Evolutionary conservation across 2,797 vertebrate genomes (phyloP).

Genomic region (Remorina albescens): DNA sequence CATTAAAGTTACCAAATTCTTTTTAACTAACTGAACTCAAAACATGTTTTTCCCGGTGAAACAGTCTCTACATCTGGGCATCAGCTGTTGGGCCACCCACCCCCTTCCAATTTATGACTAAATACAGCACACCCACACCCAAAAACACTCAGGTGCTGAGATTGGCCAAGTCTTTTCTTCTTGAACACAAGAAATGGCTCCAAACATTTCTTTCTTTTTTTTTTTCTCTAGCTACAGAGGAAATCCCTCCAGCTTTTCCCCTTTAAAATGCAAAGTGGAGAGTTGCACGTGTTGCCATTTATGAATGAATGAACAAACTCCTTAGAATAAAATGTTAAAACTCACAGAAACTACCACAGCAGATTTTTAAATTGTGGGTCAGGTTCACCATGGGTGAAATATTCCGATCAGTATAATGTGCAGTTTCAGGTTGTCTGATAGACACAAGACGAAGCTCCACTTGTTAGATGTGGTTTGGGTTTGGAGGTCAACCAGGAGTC

Average conservation of each 20-base stretch:
- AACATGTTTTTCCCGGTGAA: slow-evolving; percentile 38
- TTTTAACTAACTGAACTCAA: slow-evolving; percentile 12
- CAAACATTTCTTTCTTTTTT: neutral
- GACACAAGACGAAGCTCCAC: neutral
- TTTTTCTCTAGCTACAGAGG: too few relatives aligned
- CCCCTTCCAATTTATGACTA: slow-evolving; percentile 52
- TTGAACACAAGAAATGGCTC: slow-evolving; percentile 1
- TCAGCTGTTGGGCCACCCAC: slow-evolving; percentile 71
- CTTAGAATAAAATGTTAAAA: neutral
- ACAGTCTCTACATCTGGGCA: slow-evolving; percentile 72
- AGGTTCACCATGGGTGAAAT: neutral
- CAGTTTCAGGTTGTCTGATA: slow-evolving; percentile 18
- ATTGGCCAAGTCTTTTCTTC: slow-evolving; percentile 30
- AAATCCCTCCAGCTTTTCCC: slow-evolving; percentile 6
- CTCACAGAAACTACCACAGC: neutral
- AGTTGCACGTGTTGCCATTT: neutral
- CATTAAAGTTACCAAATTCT: slow-evolving; percentile 23
- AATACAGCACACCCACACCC: slow-evolving; percentile 66
- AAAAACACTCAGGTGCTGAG: slow-evolving; percentile 52
- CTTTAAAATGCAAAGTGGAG: neutral
- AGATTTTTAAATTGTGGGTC: neutral
- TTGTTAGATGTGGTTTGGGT: slow-evolving; percentile 25
- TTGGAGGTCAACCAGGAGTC: slow-evolving; percentile 52
- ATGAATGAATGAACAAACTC: neutral
- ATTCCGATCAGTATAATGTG: neutral